Evolutionary conservation across 1,140 invertebrate species (phyloP), one percentile per base, ranked within the genome.

Genomic region (Steinernema feltiae): DNA sequence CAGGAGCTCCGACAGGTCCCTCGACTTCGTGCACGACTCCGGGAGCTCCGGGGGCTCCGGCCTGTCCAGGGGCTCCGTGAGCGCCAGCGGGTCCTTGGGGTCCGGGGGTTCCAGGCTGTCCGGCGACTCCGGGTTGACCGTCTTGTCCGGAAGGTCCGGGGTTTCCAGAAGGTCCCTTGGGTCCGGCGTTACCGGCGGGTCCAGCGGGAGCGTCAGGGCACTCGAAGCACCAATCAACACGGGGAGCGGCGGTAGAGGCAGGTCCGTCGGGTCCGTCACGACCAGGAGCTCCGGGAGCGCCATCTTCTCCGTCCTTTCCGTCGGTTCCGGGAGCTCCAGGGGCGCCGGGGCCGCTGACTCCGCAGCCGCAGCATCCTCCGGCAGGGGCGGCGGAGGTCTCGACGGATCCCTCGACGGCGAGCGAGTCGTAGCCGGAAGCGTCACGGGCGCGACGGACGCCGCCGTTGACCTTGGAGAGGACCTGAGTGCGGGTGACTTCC

Each of bases 401-500:
- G 53, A 75, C 31, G 31, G 21, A 29, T 35, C 72, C 72, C 24
- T 71, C 75, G 32, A 74, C 75, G 31, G 32, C 75, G 71, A 41
- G 35, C 35, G 72, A 41, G 70, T 75, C 80, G 71, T 82, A 82
- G 46, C 80, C 80, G 53, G n/a, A n/a, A n/a, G 79, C 80, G 70
- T 82, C 76, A 79, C 80, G 80, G 32, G 73, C 73, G 69, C 63
- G 35, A 15, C 80, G 32, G 69, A 78, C 41, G 7, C 48, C 53
- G 18, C 24, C 17, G n/a, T n/a, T n/a, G 24, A 79, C 53, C 73
- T 73, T 76, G 32, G 71, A 53, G 32, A 74, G 76, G 32, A 76
- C 78, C 70, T 83, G 79, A 30, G 76, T 82, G 1, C 76, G 41
- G 72, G 77, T 84, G 21, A 83, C 83, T 53, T 83, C 82, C 63